phyloP scores from a whole-genome alignment of 2,797 vertebrate species.

The Denticeps clupeoides region DNA sequence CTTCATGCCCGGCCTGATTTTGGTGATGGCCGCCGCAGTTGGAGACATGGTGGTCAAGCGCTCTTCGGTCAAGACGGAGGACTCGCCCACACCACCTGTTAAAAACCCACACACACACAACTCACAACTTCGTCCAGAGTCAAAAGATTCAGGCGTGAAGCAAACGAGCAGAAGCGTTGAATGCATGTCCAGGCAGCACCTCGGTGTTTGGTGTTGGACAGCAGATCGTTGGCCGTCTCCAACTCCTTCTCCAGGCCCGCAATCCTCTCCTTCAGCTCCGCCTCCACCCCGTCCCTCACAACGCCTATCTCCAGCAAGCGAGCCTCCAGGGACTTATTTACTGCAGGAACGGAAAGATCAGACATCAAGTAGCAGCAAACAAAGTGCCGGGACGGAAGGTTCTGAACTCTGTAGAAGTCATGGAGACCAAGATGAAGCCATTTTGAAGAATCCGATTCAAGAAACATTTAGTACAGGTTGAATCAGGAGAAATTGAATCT shows the following conservation, averaged over 20 bases:
- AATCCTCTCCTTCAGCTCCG: slow-evolving; percentile 74
- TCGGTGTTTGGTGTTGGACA: slow-evolving; percentile 80
- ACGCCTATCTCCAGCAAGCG: slow-evolving; percentile 68
- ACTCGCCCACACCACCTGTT: slow-evolving; percentile 48
- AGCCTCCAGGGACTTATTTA: slow-evolving; percentile 74
- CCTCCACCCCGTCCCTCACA: slow-evolving; percentile 60
- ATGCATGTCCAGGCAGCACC: no score
- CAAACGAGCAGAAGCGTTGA: no score
- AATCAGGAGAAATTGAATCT: no score
- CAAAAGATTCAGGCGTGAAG: no score
- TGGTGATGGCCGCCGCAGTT: slow-evolving; percentile 82
- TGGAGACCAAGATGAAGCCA: no score
- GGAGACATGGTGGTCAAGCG: slow-evolving; percentile 87
- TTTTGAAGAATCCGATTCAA: no score
- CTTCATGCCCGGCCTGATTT: slow-evolving; percentile 93
- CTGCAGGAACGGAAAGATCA: slow-evolving; percentile 40
- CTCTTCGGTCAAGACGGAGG: slow-evolving; percentile 64
- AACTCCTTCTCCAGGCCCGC: slow-evolving; percentile 79
- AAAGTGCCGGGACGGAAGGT: no score
- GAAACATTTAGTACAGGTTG: no score
- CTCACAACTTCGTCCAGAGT: no score
- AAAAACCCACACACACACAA: background rate
- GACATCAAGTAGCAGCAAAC: background rate
- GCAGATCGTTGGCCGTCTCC: slow-evolving; percentile 85
- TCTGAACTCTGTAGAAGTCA: no score